phyloP scores from a whole-genome alignment of 2,797 vertebrate genomes.

The Furcifer pardalis region DNA sequence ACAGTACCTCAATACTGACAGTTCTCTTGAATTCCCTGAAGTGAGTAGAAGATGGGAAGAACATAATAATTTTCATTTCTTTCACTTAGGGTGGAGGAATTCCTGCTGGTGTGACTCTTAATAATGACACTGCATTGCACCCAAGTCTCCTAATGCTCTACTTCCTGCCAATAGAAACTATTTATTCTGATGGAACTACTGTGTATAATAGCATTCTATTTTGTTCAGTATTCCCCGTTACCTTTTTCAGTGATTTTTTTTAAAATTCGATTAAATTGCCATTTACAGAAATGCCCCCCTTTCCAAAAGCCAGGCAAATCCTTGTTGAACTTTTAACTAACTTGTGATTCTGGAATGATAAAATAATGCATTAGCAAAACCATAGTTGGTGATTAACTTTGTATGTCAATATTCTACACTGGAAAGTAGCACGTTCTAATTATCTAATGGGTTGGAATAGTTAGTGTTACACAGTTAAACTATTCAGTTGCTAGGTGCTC shows the following conservation, averaged over 20 bases:
- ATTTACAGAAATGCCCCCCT: neutral
- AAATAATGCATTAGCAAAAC: constrained; percentile 16
- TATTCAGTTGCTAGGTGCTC: constrained; percentile 54
- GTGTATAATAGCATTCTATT: too few relatives aligned
- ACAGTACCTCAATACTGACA: too few relatives aligned
- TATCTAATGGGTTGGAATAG: constrained; percentile 50
- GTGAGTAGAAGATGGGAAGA: neutral
- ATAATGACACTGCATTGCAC: too few relatives aligned
- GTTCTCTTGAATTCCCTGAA: too few relatives aligned
- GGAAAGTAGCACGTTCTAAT: constrained; percentile 41
- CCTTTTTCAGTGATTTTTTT: too few relatives aligned
- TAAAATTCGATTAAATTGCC: neutral
- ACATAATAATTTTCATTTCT: neutral
- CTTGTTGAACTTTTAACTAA: neutral
- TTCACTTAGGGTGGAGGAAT: neutral
- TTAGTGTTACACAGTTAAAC: constrained; percentile 45
- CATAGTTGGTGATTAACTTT: constrained; percentile 41
- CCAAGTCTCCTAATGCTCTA: neutral
- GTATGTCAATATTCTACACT: constrained; percentile 17
- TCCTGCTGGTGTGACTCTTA: too few relatives aligned
- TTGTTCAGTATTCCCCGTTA: neutral
- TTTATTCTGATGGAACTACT: neutral
- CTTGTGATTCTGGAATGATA: constrained; percentile 3
- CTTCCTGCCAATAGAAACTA: neutral
- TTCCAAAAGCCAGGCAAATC: neutral